These are phyloP conservation scores for Nematostella vectensis DNA, from an alignment of 92 coral and sea anemone genomes.

Conservation along the genomic window DNA sequence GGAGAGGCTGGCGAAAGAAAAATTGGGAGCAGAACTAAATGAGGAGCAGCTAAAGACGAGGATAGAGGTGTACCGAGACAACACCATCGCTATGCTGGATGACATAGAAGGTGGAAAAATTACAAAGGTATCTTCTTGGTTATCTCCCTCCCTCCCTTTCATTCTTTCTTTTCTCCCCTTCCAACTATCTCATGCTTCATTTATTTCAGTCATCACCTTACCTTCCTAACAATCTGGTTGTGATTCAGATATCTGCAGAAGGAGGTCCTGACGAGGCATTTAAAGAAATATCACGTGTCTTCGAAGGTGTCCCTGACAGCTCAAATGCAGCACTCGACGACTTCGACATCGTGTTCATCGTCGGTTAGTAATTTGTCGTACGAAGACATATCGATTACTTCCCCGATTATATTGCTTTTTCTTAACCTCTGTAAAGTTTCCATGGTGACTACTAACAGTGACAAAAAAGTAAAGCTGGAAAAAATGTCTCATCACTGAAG, in stretches of 20 bases:
- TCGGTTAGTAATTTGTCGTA: no score
- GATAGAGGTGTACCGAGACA: slow-evolving; percentile 56
- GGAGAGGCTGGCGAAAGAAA: slow-evolving; percentile 41
- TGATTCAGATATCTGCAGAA: slow-evolving; percentile 90
- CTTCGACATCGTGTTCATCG: slow-evolving; percentile 67
- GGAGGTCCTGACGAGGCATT: slow-evolving; percentile 65
- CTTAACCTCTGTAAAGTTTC: no score
- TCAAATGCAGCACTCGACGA: slow-evolving; percentile 62
- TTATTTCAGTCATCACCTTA: no score
- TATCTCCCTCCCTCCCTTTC: background rate
- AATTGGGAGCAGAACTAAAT: slow-evolving; percentile 32
- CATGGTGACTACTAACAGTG: no score
- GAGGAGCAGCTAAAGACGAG: slow-evolving; percentile 53
- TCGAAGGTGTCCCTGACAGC: slow-evolving; percentile 63
- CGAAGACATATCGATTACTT: no score
- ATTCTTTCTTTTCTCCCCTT: background rate
- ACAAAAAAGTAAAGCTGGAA: no score
- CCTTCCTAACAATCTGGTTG: background rate
- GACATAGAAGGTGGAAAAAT: slow-evolving; percentile 33
- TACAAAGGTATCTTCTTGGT: slow-evolving; percentile 38
- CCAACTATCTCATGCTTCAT: no score
- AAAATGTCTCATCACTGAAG: no score
- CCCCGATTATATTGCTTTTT: no score
- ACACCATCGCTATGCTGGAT: slow-evolving; percentile 40
- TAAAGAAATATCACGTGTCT: slow-evolving; percentile 54